Percentiles rank a stretch among this genome's conserved stretches.
These are phyloP conservation scores for Eudasyphora cyanicolor DNA, from an alignment of 2,888 invertebrate species.

Conservation along the genomic window DNA sequence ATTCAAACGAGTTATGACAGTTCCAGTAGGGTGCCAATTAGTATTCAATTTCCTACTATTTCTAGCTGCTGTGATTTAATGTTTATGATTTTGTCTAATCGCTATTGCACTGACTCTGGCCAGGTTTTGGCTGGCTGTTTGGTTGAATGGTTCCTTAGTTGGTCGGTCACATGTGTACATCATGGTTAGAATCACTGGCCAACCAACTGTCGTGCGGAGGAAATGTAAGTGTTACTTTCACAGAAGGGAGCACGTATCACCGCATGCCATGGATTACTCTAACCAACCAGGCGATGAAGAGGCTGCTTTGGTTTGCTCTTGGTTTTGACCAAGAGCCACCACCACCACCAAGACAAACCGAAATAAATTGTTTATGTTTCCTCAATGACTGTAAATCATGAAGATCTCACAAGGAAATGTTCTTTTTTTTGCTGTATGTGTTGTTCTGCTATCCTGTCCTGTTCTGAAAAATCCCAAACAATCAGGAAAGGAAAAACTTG, in stretches of 20 bases:
- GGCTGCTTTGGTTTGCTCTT: no score
- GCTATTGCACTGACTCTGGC: conserved; percentile 51
- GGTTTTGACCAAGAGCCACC: neutral
- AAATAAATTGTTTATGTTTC: conserved; percentile 62
- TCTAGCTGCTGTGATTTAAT: conserved; percentile 60
- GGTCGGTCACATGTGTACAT: conserved; percentile 14
- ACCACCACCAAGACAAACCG: conserved; percentile 1
- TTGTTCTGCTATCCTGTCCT: neutral
- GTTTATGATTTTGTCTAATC: conserved; percentile 65
- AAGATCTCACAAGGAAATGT: conserved; percentile 62
- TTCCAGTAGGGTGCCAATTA: conserved; percentile 75
- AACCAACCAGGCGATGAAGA: neutral
- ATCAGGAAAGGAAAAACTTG: conserved; percentile 39
- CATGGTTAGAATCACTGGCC: conserved; percentile 27
- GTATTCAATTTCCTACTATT: conserved; percentile 69
- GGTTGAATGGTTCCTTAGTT: no score
- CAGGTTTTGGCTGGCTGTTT: no score
- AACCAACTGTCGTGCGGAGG: conserved; percentile 16
- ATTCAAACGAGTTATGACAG: conserved; percentile 71
- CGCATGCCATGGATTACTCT: neutral
- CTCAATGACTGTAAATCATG: conserved; percentile 63
- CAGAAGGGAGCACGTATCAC: conserved; percentile 64
- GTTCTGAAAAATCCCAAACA: conserved; percentile 14
- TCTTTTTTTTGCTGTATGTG: no score
- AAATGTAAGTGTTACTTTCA: conserved; percentile 64